phyloP scores from a whole-genome alignment of 2,113 vertebrate species.

The Macaca nemestrina region DNA sequence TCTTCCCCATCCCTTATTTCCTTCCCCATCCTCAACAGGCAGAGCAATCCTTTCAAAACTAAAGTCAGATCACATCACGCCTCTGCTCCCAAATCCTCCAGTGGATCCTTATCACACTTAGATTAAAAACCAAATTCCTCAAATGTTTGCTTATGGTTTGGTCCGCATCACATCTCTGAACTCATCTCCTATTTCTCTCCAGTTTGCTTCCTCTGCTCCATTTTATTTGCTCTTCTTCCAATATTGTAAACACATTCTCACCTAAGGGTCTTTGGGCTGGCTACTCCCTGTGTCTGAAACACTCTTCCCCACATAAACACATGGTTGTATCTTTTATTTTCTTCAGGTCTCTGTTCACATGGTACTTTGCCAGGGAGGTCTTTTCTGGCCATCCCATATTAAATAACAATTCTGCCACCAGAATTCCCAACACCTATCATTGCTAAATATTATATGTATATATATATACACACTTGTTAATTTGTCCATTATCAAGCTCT shows the following conservation, averaged over 20 bases:
- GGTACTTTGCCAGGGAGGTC: neutral
- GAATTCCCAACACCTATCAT: neutral
- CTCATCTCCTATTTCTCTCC: neutral
- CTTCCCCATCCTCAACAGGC: neutral
- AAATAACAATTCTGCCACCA: neutral
- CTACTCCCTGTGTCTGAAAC: neutral
- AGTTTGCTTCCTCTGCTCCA: neutral
- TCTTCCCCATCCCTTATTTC: neutral
- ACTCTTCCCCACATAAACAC: neutral
- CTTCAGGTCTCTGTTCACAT: neutral
- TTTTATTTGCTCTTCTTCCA: neutral
- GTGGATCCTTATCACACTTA: neutral
- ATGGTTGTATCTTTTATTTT: neutral
- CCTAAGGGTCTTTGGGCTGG: neutral
- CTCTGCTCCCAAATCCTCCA: neutral
- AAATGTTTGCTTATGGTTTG: neutral
- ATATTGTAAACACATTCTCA: neutral
- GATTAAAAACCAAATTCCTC: neutral
- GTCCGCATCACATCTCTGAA: neutral
- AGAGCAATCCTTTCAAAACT: neutral
- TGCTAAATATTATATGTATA: neutral
- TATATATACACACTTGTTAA: neutral
- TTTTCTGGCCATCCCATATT: neutral
- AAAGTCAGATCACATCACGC: neutral
- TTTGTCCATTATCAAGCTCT: neutral